Conservation (phyloP, 2,888 invertebrate species). For the Temnothorax rugatulus region DNA sequence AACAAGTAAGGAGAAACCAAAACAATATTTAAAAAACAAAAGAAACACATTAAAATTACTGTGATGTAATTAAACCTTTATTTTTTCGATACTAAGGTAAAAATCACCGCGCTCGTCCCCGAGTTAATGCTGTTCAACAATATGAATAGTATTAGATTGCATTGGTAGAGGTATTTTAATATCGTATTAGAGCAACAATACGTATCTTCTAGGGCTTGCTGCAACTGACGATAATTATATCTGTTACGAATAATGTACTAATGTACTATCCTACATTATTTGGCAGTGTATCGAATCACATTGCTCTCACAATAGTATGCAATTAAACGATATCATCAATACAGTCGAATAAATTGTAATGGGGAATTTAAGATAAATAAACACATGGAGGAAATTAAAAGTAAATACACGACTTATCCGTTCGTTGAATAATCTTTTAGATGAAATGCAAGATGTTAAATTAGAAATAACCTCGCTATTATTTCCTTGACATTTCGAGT, state of each 20-base stretch:
- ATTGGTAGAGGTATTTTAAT: background rate
- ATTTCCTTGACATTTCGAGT: background rate
- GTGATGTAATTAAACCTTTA: no score
- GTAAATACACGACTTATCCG: background rate
- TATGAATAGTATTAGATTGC: background rate
- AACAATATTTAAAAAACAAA: no score
- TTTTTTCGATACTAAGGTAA: no score
- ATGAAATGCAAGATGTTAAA: background rate
- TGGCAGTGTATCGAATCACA: slow-evolving; percentile 13
- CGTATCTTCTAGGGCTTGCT: background rate
- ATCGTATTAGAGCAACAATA: background rate
- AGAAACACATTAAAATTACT: no score
- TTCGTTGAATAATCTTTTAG: background rate
- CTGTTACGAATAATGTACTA: slow-evolving; percentile 14
- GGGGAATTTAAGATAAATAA: background rate
- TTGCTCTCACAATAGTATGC: slow-evolving; percentile 4
- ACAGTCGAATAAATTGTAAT: background rate
- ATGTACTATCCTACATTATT: slow-evolving; percentile 8
- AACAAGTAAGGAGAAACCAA: no score
- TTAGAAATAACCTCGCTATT: background rate
- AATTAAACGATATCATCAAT: slow-evolving; percentile 1
- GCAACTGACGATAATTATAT: background rate
- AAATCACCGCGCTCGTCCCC: no score
- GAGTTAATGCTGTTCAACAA: background rate
- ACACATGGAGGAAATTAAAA: background rate